Percentiles rank a stretch among this genome's conserved stretches.
phyloP scores from a whole-genome alignment of 2,888 invertebrate genomes.

The Dryomyza anilis region DNA sequence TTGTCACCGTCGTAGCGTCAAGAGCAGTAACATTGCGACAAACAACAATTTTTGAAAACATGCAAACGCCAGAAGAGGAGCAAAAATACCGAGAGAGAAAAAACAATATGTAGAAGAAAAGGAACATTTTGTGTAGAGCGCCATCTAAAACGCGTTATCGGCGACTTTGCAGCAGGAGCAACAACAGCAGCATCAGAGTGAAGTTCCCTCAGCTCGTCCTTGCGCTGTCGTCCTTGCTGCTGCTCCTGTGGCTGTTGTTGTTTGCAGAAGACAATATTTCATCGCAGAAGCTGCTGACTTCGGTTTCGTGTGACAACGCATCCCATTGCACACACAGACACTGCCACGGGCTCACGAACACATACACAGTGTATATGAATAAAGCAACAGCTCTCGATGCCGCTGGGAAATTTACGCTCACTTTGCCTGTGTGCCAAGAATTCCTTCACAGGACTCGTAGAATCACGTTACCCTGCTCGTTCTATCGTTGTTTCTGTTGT shows the following conservation, averaged over 20 bases:
- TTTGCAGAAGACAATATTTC: constrained; percentile 19
- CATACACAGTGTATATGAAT: not conserved
- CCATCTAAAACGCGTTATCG: constrained; percentile 23
- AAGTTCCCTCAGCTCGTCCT: constrained; percentile 16
- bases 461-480: not conserved
- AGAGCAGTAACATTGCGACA: constrained; percentile 20
- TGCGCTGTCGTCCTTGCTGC: not conserved
- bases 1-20: constrained; percentile 4
- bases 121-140: constrained; percentile 4
- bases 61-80: not conserved
- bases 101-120: too few species aligned
- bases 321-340: constrained; percentile 12
- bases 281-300: constrained; percentile 7
- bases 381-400: constrained; percentile 16
- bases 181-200: not conserved
- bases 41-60: constrained; percentile 15
- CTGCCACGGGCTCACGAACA: not conserved
- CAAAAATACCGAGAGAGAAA: not conserved
- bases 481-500: too few species aligned
- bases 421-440: not conserved
- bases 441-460: not conserved
- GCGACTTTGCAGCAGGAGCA: constrained; percentile 19
- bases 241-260: constrained; percentile 19
- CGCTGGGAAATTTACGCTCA: constrained; percentile 15
- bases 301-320: constrained; percentile 21